These are phyloP conservation scores for Sebastiscus albofasciatus DNA, from an alignment of 2,797 vertebrate species.

Conservation along the genomic window DNA sequence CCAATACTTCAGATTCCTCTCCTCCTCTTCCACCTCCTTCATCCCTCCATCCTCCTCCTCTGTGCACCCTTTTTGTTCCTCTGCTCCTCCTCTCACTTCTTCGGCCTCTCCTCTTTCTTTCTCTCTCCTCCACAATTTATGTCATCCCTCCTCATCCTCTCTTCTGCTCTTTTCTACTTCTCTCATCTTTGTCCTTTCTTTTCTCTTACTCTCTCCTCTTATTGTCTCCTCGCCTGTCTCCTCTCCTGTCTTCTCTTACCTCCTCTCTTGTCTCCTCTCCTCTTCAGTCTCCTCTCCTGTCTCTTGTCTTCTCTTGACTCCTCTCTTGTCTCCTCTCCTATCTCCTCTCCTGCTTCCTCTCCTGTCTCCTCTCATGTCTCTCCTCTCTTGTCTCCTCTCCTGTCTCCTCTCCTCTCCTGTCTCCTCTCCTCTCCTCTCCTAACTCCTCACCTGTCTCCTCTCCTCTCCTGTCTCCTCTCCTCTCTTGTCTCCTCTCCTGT, in stretches of 20 bases:
- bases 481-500: too few relatives aligned
- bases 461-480: background rate
- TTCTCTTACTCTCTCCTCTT: background rate
- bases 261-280: background rate
- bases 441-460: background rate
- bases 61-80: background rate
- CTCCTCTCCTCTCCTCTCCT: slow-evolving; percentile 3
- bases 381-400: background rate
- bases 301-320: background rate
- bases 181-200: background rate
- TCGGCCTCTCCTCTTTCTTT: background rate
- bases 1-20: slow-evolving; percentile 42
- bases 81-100: slow-evolving; percentile 12
- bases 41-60: background rate
- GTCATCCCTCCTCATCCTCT: background rate
- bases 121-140: background rate
- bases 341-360: background rate
- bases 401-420: background rate
- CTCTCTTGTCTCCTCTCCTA: too few relatives aligned
- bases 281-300: background rate
- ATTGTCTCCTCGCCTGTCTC: background rate
- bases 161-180: background rate
- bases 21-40: slow-evolving; percentile 28
- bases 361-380: background rate
- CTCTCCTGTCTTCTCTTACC: background rate